These are phyloP conservation scores for Acipenser transmontanus DNA, from an alignment of 2,797 vertebrate species.

Conservation along the genomic window DNA sequence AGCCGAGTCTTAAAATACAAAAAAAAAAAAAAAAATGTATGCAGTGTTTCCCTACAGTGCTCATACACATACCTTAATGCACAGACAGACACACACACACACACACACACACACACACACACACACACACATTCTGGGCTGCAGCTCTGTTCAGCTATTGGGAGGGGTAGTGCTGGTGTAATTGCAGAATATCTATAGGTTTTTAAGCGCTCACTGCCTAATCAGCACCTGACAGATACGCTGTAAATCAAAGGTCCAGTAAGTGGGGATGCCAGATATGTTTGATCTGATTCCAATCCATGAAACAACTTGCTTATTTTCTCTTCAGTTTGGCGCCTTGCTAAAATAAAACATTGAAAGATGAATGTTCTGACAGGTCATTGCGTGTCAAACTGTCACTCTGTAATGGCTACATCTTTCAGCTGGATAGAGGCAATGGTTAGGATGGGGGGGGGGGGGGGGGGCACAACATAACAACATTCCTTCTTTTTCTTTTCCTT, in stretches of 20 bases:
- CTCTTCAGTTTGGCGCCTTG: slow-evolving; percentile 73
- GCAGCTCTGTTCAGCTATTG: slow-evolving; percentile 8
- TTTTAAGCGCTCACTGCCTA: slow-evolving; percentile 75
- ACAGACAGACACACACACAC: too few relatives aligned
- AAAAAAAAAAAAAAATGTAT: too few relatives aligned
- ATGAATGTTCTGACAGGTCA: slow-evolving; percentile 87
- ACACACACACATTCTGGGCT: too few relatives aligned
- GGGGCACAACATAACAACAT: slow-evolving; percentile 45
- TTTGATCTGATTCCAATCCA: slow-evolving; percentile 84
- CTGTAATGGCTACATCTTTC: slow-evolving; percentile 87
- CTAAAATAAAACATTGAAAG: slow-evolving; percentile 85
- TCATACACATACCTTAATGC: too few relatives aligned
- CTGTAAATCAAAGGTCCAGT: slow-evolving; percentile 81
- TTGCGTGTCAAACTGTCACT: slow-evolving; percentile 85
- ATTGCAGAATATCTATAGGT: slow-evolving; percentile 65
- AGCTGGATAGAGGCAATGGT: slow-evolving; percentile 73
- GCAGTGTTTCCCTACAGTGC: too few relatives aligned
- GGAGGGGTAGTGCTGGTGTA: slow-evolving; percentile 44
- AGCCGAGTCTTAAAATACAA: too few relatives aligned
- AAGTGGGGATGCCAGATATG: slow-evolving; percentile 74
- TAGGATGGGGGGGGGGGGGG: slow-evolving; percentile 55
- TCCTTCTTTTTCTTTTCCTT: slow-evolving; percentile 36
- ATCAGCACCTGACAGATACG: slow-evolving; percentile 75
- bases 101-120: too few relatives aligned
- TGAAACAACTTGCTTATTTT: slow-evolving; percentile 91